Conservation (phyloP, 1,140 invertebrate species). For the Scaptomyza pallida region DNA sequence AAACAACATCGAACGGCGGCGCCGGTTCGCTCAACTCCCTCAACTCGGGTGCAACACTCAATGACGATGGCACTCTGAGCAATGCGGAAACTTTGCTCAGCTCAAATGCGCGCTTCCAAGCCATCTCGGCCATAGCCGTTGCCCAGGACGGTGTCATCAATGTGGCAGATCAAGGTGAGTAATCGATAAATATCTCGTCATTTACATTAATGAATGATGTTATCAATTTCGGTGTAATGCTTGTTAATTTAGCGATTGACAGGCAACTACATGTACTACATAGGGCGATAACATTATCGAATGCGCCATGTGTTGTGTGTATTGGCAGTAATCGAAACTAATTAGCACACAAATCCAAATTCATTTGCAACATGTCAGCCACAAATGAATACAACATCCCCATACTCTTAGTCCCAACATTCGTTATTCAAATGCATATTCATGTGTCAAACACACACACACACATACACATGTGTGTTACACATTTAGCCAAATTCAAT, state of each 20-base stretch:
- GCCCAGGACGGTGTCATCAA: conserved; percentile 97
- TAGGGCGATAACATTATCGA: background rate
- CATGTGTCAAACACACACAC: conserved; percentile 1
- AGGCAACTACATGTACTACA: background rate
- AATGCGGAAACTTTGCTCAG: conserved; percentile 93
- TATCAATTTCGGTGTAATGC: background rate
- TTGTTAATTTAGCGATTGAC: background rate
- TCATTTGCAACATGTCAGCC: conserved; percentile 9
- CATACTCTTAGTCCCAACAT: background rate
- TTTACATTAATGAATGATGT: background rate
- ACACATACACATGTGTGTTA: too few species aligned
- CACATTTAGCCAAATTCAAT: conserved; percentile 7
- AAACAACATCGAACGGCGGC: conserved; percentile 62
- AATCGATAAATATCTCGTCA: too few species aligned
- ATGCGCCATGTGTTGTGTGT: background rate
- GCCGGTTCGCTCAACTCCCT: conserved; percentile 36
- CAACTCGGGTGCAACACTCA: conserved; percentile 71
- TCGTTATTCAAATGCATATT: conserved; percentile 19
- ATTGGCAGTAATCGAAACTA: background rate
- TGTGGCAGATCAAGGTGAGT: conserved; percentile 95
- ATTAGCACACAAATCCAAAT: conserved; percentile 1
- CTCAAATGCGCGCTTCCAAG: conserved; percentile 94
- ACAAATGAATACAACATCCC: conserved; percentile 1
- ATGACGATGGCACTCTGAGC: conserved; percentile 88
- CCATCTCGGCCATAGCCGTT: conserved; percentile 95